Evolutionary conservation across 2,113 vertebrate species (phyloP), one percentile per base, ranked within the genome.

Genomic region (Panthera tigris): DNA sequence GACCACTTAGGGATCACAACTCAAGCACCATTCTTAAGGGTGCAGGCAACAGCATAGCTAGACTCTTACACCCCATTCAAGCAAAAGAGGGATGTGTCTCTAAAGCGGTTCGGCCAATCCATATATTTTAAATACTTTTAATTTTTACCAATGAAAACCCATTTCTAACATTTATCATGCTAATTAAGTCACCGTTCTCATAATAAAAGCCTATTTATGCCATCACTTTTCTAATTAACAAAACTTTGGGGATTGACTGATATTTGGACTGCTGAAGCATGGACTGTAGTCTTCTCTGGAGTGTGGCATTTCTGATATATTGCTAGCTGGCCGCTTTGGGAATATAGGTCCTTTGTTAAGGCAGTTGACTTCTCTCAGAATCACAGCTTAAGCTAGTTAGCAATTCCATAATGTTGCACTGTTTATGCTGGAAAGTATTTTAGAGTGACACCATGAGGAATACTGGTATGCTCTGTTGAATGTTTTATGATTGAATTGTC

Each of bases 161-260:
- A 55, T 83, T 89, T 86, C 39, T 87, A 83, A 55, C 50, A 84
- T 68, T 82, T 39, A 65, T 68, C 48, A 69, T 63, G 57, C 21
- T 86, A 73, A 41, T 90, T 73, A 95, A 81, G 33, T 81, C 79
- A 93, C 50, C 81, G 1, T 80, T 63, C 93, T 97, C 16, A 41
- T 69, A 50, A 41, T 81, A 63, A 83, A 76, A 7, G 4, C 9
- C n/a, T 13, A 41, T 33, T 50, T 93, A 41, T 48, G 79, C 80
- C 48, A 71, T 93, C 73, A 66, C n/a, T 93, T 84, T 41, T 23
- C 48, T 86, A 57, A 65, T 93, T 80, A 73, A 90, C 27, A 81
- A 55, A 29, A 27, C 69, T 16, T 90, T 11, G 25, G 21, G 45
- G 52, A 76, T 86, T 61, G 45, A 57, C 86, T 57, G 21, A 45